Percentiles rank a stretch among this genome's conserved stretches.
These are phyloP conservation scores for Coelopa frigida DNA, from an alignment of 1,140 invertebrate species.

Conservation along the genomic window DNA sequence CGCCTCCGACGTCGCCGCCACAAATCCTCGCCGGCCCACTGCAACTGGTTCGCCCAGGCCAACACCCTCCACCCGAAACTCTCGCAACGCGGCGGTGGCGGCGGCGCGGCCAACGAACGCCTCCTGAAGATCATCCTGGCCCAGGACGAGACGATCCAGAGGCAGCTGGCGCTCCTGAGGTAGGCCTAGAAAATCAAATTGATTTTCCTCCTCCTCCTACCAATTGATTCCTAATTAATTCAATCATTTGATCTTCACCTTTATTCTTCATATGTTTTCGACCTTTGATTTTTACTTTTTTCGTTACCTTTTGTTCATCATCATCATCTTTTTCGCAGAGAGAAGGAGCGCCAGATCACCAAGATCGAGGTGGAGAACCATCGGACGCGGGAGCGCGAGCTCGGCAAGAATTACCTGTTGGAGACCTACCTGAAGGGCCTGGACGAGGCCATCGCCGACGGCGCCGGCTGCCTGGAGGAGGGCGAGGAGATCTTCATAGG, in stretches of 20 bases:
- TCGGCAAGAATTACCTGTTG: constrained; percentile 73
- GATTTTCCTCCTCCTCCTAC: neutral
- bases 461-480: constrained; percentile 19
- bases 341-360: constrained; percentile 71
- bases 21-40: constrained; percentile 13
- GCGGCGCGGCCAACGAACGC: constrained; percentile 50
- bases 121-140: constrained; percentile 68
- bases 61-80: constrained; percentile 27
- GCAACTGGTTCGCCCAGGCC: constrained; percentile 17
- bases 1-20: constrained; percentile 30
- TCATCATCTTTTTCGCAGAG: constrained; percentile 44
- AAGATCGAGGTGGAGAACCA: constrained; percentile 70
- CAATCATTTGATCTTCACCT: constrained; percentile 4
- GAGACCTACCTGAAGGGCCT: constrained; percentile 64
- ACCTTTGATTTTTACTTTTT: constrained; percentile 5
- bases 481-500: constrained; percentile 14
- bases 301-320: constrained; percentile 1
- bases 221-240: constrained; percentile 4
- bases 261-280: constrained; percentile 3
- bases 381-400: constrained; percentile 57
- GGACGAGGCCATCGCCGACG: constrained; percentile 38
- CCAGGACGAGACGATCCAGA: constrained; percentile 74
- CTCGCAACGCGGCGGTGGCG: constrained; percentile 2
- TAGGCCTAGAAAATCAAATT: no score
- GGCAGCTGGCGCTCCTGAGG: constrained; percentile 60